Base-by-base conservation (phyloP, 2,113 vertebrate species). In the Collichthys lucidus region DNA sequence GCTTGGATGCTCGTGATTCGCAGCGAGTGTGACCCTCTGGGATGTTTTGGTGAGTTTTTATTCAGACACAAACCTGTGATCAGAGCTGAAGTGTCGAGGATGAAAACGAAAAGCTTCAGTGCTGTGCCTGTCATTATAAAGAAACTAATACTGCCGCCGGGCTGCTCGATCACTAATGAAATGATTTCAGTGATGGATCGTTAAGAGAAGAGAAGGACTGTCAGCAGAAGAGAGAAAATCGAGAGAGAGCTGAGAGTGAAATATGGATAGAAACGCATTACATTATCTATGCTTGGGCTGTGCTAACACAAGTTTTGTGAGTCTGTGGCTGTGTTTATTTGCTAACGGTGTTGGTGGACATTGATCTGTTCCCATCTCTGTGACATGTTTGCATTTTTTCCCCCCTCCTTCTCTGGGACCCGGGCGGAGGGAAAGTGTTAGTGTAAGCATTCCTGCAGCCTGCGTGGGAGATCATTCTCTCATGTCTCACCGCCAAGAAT, bases 381-480 rank as follows among this genome's bases (percentile, higher is more conserved):
- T 79, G 80, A 78, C 82, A 71, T 85, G 83, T 80, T 87, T 87
- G 75, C 80, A 84, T 66, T 56, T 76, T 72, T 56, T 10, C 12
- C 46, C 12, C 40, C 11, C 52, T 57, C 61, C 59, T 74, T 72
- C 66, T 67, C 22, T 57, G 60, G 68, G 29, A 57, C 73, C 24
- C 11, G 20, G 67, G 75, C 44, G 1, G 52, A 74, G 56, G 59
- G 68, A 92, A 91, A 90, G 87, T 91, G 90, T 89, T 69, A 40
- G 82, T 77, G 91, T 94, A 91, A 94, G 92, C 91, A 72, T 85
- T 93, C 87, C 77, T 93, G 86, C 87, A 74, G 83, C 56, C 74
- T 75, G 84, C 52, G 53, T 86, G 80, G 89, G 84, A 87, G 71
- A 92, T 90, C 88, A 70, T 89, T 90, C 79, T 87, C 89, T 93